Evolutionary conservation across 1,140 invertebrate species (phyloP).

Genomic region (Sycobia sp.): DNA sequence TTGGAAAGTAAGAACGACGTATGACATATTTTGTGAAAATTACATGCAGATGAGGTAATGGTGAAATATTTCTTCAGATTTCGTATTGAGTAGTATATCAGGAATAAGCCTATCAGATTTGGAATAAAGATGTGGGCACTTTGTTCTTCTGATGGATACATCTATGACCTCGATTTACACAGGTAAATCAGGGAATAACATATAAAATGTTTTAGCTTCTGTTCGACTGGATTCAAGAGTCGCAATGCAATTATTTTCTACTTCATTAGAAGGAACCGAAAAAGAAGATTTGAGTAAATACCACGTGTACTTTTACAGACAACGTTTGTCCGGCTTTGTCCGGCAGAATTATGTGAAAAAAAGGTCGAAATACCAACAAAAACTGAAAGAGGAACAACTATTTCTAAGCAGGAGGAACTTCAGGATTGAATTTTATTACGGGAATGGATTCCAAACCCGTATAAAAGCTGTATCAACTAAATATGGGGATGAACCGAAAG

Average conservation of each 20-base stretch:
- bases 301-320: not conserved
- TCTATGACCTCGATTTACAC: not conserved
- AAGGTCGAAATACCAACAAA: conserved; percentile 1
- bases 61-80: not conserved
- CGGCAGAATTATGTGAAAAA: not conserved
- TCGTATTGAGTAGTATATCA: not conserved
- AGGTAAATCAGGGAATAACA: not conserved
- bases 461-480: not conserved
- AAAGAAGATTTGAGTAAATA: too few species aligned
- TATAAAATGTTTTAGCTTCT: too few species aligned
- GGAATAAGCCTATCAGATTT: too few species aligned
- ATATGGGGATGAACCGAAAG: too few species aligned
- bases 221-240: too few species aligned
- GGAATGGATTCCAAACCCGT: not conserved
- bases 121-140: too few species aligned
- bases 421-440: not conserved
- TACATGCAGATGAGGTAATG: conserved; percentile 1
- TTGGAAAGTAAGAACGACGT: too few species aligned
- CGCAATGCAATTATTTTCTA: conserved; percentile 1
- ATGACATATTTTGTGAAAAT: not conserved
- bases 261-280: too few species aligned
- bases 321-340: not conserved
- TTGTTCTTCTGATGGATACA: too few species aligned
- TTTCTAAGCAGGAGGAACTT: not conserved
- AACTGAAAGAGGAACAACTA: conserved; percentile 9